These are phyloP conservation scores for Drosophila greeni DNA, from an alignment of 2,888 invertebrate species.

Conservation along the genomic window DNA sequence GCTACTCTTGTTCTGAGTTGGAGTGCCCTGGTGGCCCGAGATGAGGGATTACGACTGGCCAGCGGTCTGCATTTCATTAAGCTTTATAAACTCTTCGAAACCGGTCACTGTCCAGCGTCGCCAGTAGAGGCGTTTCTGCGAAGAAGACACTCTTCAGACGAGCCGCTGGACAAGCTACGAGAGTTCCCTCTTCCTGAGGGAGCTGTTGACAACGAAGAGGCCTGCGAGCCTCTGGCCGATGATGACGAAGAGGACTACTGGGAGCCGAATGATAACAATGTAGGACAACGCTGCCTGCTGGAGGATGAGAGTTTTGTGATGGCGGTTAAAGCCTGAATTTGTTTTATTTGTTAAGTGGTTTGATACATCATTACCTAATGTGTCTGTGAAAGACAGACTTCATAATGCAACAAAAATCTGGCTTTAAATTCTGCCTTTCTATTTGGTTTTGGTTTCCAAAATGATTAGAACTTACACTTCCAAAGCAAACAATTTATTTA, in stretches of 20 bases:
- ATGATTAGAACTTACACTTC: not conserved
- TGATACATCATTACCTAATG: constrained; percentile 3
- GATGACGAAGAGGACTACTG: constrained; percentile 76
- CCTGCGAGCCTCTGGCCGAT: constrained; percentile 58
- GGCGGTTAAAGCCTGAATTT: constrained; percentile 62
- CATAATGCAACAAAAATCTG: not conserved
- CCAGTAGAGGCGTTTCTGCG: constrained; percentile 22
- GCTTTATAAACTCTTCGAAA: constrained; percentile 76
- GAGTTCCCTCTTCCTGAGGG: constrained; percentile 59
- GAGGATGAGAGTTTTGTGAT: constrained; percentile 75
- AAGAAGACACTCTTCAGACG: constrained; percentile 38
- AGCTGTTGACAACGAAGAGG: constrained; percentile 39
- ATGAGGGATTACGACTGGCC: constrained; percentile 61
- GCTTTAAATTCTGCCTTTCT: not conserved
- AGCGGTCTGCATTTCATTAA: constrained; percentile 77
- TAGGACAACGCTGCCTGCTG: constrained; percentile 76
- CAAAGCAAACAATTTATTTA: not conserved
- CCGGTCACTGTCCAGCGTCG: constrained; percentile 69
- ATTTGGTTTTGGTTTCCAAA: not conserved
- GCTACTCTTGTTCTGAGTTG: constrained; percentile 76
- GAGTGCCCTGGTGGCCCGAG: constrained; percentile 73
- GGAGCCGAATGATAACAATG: constrained; percentile 76
- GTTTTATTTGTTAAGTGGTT: no score
- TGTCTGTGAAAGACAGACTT: not conserved
- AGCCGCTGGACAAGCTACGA: constrained; percentile 30